Percentiles rank a stretch among this genome's conserved stretches.
Conservation (phyloP, 2,113 vertebrate species). For the Callospermophilus lateralis region DNA sequence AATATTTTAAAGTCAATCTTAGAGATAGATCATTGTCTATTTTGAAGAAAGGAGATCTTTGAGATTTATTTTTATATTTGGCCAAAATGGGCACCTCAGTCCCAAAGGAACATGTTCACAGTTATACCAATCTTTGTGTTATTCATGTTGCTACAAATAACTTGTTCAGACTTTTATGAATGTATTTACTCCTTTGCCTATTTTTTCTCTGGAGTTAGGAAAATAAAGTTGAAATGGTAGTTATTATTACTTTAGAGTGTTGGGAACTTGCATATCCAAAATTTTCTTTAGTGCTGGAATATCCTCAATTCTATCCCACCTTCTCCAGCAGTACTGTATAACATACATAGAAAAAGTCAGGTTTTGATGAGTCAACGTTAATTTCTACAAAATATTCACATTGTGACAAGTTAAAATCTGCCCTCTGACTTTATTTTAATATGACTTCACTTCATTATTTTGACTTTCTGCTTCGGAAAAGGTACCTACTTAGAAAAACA, state of each 20-base stretch:
- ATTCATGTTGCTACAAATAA: neutral
- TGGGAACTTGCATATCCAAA: neutral
- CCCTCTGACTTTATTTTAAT: neutral
- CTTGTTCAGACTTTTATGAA: neutral
- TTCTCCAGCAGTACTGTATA: neutral
- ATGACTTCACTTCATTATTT: neutral
- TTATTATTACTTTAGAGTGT: neutral
- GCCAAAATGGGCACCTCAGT: neutral
- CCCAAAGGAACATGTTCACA: neutral
- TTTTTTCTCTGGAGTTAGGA: conserved; percentile 3
- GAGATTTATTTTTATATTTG: conserved; percentile 38
- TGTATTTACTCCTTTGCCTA: neutral
- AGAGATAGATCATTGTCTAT: neutral
- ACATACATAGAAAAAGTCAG: neutral
- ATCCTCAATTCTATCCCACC: neutral
- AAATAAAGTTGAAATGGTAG: neutral
- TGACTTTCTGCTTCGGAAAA: neutral
- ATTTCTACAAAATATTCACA: neutral
- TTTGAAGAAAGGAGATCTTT: conserved; percentile 43
- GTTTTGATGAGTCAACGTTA: neutral
- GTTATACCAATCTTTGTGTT: neutral
- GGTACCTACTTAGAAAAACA: neutral
- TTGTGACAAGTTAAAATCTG: neutral
- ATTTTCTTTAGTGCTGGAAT: neutral
- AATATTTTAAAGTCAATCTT: conserved; percentile 50